These are phyloP conservation scores for Heliconius aoede DNA, from an alignment of 2,888 invertebrate species.

Conservation along the genomic window DNA sequence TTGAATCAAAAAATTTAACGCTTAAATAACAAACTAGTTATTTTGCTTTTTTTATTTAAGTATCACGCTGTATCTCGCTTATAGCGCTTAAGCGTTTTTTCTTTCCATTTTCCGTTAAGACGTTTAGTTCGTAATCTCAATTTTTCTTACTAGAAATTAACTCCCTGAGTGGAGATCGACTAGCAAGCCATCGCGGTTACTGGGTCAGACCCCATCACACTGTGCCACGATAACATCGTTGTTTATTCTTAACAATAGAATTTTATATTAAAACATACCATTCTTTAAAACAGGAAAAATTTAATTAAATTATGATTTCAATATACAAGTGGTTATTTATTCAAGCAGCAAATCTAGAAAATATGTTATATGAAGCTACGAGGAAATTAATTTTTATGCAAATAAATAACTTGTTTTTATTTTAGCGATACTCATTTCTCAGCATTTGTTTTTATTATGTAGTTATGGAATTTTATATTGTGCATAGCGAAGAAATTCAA, in stretches of 20 bases:
- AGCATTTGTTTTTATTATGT: too few species aligned
- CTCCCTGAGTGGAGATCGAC: background rate
- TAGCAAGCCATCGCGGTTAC: background rate
- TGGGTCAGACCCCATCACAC: background rate
- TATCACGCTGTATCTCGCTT: too few species aligned
- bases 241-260: background rate
- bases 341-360: conserved; percentile 4
- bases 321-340: background rate
- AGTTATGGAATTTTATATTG: too few species aligned
- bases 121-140: background rate
- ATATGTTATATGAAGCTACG: background rate
- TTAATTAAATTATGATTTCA: too few species aligned
- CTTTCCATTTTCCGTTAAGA: background rate
- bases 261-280: background rate
- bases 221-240: background rate
- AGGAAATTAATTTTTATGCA: background rate
- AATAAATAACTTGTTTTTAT: conserved; percentile 4
- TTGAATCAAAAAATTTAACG: background rate
- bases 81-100: background rate
- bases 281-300: background rate
- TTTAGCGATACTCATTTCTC: too few species aligned
- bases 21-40: background rate
- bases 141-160: too few species aligned
- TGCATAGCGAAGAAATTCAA: too few species aligned
- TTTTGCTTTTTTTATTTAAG: too few species aligned